A percentile compares a stretch with the other conserved stretches of the same genome.
phyloP scores from a whole-genome alignment of 2,797 vertebrate genomes.

The Micropoecilia bifurca region DNA sequence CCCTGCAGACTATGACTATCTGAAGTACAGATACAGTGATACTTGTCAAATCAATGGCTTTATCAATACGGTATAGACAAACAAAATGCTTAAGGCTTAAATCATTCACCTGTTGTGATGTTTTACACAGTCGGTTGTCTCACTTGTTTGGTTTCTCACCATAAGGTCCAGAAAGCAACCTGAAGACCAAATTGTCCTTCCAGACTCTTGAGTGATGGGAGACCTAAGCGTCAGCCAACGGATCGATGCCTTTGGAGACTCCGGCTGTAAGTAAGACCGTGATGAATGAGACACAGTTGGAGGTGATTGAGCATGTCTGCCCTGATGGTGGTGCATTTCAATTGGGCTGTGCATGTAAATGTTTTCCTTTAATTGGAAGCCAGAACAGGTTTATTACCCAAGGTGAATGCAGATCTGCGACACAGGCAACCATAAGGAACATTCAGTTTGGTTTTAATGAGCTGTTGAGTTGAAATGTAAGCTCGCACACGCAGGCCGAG shows the following conservation, averaged over 20 bases:
- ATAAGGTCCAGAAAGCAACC: slow-evolving; percentile 35
- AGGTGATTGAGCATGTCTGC: slow-evolving; percentile 73
- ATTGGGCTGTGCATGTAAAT: slow-evolving; percentile 72
- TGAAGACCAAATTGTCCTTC: slow-evolving; percentile 24
- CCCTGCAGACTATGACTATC: slow-evolving; percentile 49
- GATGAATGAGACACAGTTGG: slow-evolving; percentile 67
- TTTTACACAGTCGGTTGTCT: slow-evolving; percentile 37
- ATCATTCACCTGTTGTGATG: slow-evolving; percentile 51
- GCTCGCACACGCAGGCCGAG: slow-evolving; percentile 52
- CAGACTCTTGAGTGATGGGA: slow-evolving; percentile 22
- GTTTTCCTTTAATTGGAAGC: slow-evolving; percentile 77
- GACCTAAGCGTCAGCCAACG: slow-evolving; percentile 23
- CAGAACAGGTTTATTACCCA: slow-evolving; percentile 72
- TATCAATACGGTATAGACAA: slow-evolving; percentile 51
- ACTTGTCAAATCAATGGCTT: slow-evolving; percentile 63
- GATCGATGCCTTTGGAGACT: slow-evolving; percentile 58
- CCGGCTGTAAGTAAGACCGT: slow-evolving; percentile 53
- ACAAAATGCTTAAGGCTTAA: slow-evolving; percentile 55
- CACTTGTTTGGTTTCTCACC: slow-evolving; percentile 23
- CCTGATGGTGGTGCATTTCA: slow-evolving; percentile 66
- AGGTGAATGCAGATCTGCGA: slow-evolving; percentile 75
- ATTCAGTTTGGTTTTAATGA: slow-evolving; percentile 81
- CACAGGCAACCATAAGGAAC: slow-evolving; percentile 61
- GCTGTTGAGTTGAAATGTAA: slow-evolving; percentile 61
- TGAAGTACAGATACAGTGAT: slow-evolving; percentile 60